These are phyloP conservation scores for Tamandua tetradactyla DNA, from an alignment of 2,797 vertebrate genomes.

Conservation along the genomic window DNA sequence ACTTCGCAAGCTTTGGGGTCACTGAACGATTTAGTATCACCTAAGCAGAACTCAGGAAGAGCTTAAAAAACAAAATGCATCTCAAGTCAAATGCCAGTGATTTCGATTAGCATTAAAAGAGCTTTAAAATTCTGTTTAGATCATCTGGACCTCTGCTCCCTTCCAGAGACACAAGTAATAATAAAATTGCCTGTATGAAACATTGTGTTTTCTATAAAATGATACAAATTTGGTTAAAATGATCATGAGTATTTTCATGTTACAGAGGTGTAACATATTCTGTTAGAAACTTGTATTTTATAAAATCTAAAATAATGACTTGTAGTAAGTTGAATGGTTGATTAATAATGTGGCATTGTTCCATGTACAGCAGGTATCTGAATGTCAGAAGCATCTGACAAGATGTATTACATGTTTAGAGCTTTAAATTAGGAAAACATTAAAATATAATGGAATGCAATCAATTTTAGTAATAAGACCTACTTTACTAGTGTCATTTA, in stretches of 20 bases:
- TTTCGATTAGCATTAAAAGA: constrained; percentile 14
- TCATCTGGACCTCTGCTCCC: background rate
- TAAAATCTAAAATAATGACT: background rate
- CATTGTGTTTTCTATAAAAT: constrained; percentile 6
- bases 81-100: background rate
- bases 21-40: background rate
- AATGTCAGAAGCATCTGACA: constrained; percentile 56
- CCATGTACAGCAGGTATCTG: background rate
- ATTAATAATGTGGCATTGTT: constrained; percentile 5
- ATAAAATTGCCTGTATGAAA: background rate
- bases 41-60: background rate
- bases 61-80: constrained; percentile 1
- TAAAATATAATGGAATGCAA: constrained; percentile 63
- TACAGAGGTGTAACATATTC: background rate
- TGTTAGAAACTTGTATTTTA: constrained; percentile 18
- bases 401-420: constrained; percentile 71
- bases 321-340: background rate
- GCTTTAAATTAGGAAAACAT: constrained; percentile 69
- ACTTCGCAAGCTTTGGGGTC: background rate
- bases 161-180: background rate
- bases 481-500: constrained; percentile 55
- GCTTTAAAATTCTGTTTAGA: background rate
- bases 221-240: background rate
- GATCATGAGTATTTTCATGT: background rate
- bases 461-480: constrained; percentile 66